Base-by-base conservation (phyloP, 1,140 invertebrate species). In the Drosophila kikkawai region DNA sequence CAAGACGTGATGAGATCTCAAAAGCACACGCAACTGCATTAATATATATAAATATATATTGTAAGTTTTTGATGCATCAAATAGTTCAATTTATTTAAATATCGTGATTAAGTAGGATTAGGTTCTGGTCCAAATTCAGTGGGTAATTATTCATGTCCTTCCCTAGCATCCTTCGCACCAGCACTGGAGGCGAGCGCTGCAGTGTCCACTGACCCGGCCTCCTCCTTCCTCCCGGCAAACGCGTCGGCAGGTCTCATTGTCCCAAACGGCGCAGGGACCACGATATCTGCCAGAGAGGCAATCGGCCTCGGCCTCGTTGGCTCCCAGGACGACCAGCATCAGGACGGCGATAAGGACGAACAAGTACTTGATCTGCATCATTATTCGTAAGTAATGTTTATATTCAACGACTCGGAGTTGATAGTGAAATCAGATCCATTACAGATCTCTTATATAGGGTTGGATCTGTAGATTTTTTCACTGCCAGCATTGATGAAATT, bases 111-210 rank as follows among this genome's bases (percentile, higher is more conserved):
- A 13, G 7, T 9, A 22, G 19, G 7, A 9, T 36, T 37, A 7
- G 15, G 12, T n/a, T 15, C 19, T 22, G 53, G 8, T 39, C 13
- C 4, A 56, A 39, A 7, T 22, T 22, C 4, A 22, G 17, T 5
- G 19, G 1, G 2, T 39, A 15, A 22, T 1, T 15, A 6, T 37
- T 19, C 13, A 37, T 15, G 17, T 37, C 17, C 13, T 15, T 17
- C 7, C 4, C 13, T 59, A 59, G 26, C 56, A 64, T 64, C 61
- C 61, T 64, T 64, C 61, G 37, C 61, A 64, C 61, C 61, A 64
- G 37, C 61, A 64, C 17, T 64, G 51, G 1, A 64, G 15, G 3
- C 36, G 39, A 4, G 36, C 5, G 12, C 61, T 64, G 61, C 61
- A 64, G 50, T 64, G 61, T 22, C 61, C 61, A 34, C 50, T 64